These are phyloP conservation scores for Aphidius gifuensis DNA, from an alignment of 1,140 invertebrate genomes.

Conservation along the genomic window DNA sequence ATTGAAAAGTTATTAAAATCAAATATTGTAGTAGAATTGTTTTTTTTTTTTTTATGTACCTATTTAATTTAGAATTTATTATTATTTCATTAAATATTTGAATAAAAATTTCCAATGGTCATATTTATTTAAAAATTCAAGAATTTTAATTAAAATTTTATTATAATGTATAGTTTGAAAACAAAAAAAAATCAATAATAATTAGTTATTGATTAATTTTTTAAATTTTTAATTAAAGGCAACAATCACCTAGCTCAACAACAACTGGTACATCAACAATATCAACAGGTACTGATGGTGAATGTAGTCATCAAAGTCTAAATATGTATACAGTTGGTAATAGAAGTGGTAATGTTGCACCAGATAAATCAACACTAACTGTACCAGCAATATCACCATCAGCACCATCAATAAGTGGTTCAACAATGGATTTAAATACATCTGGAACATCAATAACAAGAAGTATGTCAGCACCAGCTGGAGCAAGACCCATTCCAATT, in stretches of 20 bases:
- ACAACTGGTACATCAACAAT: constrained; percentile 48
- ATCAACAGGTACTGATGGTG: constrained; percentile 43
- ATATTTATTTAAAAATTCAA: no score
- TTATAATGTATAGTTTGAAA: no score
- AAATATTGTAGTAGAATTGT: no score
- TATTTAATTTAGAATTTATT: no score
- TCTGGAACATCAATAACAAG: constrained; percentile 38
- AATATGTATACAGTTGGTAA: constrained; percentile 39
- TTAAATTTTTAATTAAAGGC: constrained; percentile 36
- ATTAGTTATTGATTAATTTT: no score
- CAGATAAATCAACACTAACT: constrained; percentile 43
- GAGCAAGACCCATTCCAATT: constrained; percentile 39
- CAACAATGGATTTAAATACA: constrained; percentile 21
- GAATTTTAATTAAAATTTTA: no score
- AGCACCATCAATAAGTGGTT: constrained; percentile 26
- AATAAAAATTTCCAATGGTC: no score
- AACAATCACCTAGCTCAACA: constrained; percentile 49
- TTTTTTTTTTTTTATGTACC: no score
- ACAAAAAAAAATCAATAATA: no score
- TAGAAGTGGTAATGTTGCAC: constrained; percentile 32
- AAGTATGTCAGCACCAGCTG: constrained; percentile 44
- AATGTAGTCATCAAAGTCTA: constrained; percentile 36
- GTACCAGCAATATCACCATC: constrained; percentile 33
- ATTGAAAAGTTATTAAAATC: no score
- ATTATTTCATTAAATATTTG: no score